A percentile compares a stretch with the other conserved stretches of the same genome.
Evolutionary conservation across 2,888 invertebrate species (phyloP).

Genomic region (Heliconius aoede): DNA sequence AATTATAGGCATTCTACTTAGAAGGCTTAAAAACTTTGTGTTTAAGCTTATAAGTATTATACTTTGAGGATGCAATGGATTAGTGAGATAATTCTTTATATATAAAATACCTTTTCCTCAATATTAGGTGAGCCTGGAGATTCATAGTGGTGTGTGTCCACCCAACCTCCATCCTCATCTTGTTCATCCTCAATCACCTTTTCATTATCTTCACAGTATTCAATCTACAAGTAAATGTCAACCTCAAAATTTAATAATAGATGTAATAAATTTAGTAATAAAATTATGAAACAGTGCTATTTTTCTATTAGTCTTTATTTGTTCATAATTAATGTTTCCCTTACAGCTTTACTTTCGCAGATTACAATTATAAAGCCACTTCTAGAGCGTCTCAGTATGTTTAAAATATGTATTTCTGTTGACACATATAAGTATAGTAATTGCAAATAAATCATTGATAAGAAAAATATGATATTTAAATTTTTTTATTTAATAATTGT

Average conservation of each 20-base stretch:
- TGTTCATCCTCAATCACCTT: conserved; percentile 94
- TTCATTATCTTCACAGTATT: conserved; percentile 95
- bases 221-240: conserved; percentile 86
- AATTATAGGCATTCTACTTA: neutral
- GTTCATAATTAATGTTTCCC: neutral
- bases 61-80: neutral
- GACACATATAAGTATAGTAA: too few species aligned
- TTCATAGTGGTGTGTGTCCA: conserved; percentile 97
- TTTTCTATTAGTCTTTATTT: neutral
- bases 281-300: too few species aligned
- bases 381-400: too few species aligned
- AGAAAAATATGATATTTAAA: too few species aligned
- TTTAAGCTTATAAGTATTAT: too few species aligned
- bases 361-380: too few species aligned
- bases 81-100: conserved; percentile 43
- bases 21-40: neutral
- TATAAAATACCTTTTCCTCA: conserved; percentile 87
- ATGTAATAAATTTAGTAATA: too few species aligned
- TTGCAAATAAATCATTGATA: too few species aligned
- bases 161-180: conserved; percentile 97
- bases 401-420: too few species aligned
- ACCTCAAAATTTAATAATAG: neutral
- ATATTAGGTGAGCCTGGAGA: conserved; percentile 85
- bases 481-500: too few species aligned
- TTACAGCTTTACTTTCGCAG: neutral